phyloP scores from a whole-genome alignment of 2,797 vertebrate species.

The Oceanodroma leucorhoa region DNA sequence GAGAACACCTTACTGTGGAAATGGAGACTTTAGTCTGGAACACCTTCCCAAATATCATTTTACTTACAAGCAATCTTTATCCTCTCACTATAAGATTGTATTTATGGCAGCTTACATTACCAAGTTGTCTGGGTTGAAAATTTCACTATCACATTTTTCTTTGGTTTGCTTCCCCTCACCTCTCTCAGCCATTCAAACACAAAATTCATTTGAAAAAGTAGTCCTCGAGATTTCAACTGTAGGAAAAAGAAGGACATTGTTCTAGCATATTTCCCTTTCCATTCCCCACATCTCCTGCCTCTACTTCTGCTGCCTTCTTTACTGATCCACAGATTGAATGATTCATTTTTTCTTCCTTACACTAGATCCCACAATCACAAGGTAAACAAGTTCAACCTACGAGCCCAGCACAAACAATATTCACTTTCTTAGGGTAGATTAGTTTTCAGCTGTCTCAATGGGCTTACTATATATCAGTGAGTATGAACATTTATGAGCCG shows the following conservation, averaged over 20 bases:
- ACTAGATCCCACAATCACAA: neutral
- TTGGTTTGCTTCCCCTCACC: neutral
- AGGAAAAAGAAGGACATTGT: neutral
- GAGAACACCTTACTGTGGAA: neutral
- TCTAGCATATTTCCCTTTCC: neutral
- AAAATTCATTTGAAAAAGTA: neutral
- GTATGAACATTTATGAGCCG: neutral
- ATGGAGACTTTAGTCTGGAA: neutral
- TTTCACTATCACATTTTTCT: neutral
- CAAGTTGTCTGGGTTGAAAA: neutral
- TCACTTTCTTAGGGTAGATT: neutral
- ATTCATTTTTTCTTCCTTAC: neutral
- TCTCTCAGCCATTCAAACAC: neutral
- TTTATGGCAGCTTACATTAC: neutral
- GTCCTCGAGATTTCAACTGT: neutral
- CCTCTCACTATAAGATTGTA: neutral
- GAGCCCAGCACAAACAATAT: neutral
- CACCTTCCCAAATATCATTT: neutral
- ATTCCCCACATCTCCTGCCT: neutral
- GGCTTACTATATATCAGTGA: neutral
- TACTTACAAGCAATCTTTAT: neutral
- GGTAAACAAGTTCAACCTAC: neutral
- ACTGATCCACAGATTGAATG: neutral
- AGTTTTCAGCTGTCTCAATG: neutral
- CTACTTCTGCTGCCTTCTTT: neutral